These are phyloP conservation scores for Misgurnus anguillicaudatus DNA, from an alignment of 2,113 vertebrate species.

Conservation along the genomic window DNA sequence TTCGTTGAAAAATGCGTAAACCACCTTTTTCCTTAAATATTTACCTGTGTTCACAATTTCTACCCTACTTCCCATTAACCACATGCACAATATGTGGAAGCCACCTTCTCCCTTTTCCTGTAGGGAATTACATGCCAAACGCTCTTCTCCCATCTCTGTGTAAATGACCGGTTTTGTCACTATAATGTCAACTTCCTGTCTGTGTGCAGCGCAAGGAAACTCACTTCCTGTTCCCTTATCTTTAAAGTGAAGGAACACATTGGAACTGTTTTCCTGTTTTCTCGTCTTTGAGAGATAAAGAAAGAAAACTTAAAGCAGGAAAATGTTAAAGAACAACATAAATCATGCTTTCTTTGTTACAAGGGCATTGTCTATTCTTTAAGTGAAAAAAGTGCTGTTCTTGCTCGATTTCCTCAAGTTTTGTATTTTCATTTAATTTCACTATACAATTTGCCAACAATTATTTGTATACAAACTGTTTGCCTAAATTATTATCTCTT, in stretches of 20 bases:
- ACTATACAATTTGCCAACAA: background rate
- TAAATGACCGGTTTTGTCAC: constrained; percentile 7
- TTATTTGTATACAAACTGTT: too few species aligned
- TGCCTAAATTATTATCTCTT: background rate
- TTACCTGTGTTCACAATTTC: constrained; percentile 31
- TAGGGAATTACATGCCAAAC: constrained; percentile 44
- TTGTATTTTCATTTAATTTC: background rate
- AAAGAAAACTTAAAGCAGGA: constrained; percentile 31
- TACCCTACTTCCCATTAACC: constrained; percentile 49
- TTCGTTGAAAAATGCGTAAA: constrained; percentile 11
- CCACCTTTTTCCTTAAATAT: constrained; percentile 37
- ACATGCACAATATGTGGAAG: constrained; percentile 74
- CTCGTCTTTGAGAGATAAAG: constrained; percentile 35
- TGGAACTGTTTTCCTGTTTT: constrained; percentile 60
- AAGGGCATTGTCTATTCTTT: background rate
- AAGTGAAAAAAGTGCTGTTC: constrained; percentile 8
- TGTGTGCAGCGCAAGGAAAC: constrained; percentile 49
- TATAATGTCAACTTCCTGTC: constrained; percentile 52
- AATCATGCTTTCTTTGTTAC: background rate
- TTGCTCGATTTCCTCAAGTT: background rate
- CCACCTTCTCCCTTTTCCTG: constrained; percentile 57
- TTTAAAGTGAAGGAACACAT: constrained; percentile 54
- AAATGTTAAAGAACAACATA: constrained; percentile 39
- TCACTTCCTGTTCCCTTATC: constrained; percentile 59
- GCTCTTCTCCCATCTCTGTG: constrained; percentile 44